Evolutionary conservation across 2,113 vertebrate genomes (phyloP), one percentile per base, ranked within the genome.

Genomic region (Mesitornis unicolor): DNA sequence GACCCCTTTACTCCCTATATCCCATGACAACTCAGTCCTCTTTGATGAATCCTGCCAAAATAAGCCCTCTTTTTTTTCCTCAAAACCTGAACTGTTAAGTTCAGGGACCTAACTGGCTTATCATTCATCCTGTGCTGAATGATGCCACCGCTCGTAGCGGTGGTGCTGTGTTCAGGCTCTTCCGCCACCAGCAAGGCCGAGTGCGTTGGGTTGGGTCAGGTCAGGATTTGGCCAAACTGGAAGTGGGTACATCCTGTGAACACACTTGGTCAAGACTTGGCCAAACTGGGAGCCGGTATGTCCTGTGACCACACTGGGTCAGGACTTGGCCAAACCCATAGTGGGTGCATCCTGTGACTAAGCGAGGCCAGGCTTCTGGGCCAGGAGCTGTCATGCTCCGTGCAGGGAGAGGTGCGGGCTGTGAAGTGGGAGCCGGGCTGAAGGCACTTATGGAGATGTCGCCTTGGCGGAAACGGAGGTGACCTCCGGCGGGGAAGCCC

Each of bases 261-360:
- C n/a, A n/a, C n/a, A n/a, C n/a, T n/a, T n/a, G 61, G 57, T 13
- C 25, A 17, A 20, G 48, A 2, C 26, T 33, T 42, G 69, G 42
- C 73, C 50, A 11, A 18, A 15, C 2, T 2, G 6, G n/a, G 59
- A 47, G 38, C 0, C 1, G 48, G 29, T 31, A 17, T 2, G 2
- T 18, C 9, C 12, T 7, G 15, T 14, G 35, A 16, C 7, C n/a
- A n/a, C n/a, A n/a, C 10, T 33, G 47, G 61, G 57, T 13, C 25
- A 17, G 22, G 48, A 2, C 26, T 33, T 42, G 69, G 42, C 73
- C 50, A 11, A 18, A 15, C 2, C 2, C 5, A 31, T 53, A 47
- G 38, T 0, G 1, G 48, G 29, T 31, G 16, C 2, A 2, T 18
- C 9, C 12, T 7, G 15, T 14, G 35, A 16, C 7, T 4, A 5